These are phyloP conservation scores for Hemibagrus wyckioides DNA, from an alignment of 2,113 vertebrate species.

Conservation along the genomic window DNA sequence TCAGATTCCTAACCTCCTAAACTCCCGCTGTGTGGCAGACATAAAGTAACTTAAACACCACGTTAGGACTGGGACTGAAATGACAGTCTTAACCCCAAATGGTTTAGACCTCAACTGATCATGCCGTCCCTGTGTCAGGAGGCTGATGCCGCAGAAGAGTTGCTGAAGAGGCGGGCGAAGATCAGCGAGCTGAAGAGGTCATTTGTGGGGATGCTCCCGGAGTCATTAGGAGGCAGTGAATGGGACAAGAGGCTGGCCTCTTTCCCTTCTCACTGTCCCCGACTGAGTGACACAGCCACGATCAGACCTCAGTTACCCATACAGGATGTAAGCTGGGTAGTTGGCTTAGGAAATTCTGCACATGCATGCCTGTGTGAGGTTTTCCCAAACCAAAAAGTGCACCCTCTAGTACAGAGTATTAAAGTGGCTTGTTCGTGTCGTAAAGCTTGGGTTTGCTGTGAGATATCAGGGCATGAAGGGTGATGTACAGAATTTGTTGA, in stretches of 20 bases:
- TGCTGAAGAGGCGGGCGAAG: constrained; percentile 90
- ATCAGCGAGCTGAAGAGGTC: constrained; percentile 94
- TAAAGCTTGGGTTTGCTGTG: neutral
- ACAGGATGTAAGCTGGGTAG: constrained; percentile 82
- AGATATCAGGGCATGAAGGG: neutral
- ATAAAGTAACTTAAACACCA: neutral
- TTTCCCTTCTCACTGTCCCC: constrained; percentile 79
- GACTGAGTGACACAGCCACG: constrained; percentile 84
- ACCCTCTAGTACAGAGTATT: neutral
- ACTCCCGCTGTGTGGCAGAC: neutral
- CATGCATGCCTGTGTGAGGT: constrained; percentile 9
- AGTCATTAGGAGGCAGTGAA: constrained; percentile 77
- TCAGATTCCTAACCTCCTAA: neutral
- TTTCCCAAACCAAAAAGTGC: neutral
- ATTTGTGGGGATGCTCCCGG: constrained; percentile 85
- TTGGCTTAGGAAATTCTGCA: constrained; percentile 4
- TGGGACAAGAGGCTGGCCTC: constrained; percentile 93
- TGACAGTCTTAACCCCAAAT: neutral
- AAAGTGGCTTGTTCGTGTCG: neutral
- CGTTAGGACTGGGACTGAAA: neutral
- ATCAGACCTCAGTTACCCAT: constrained; percentile 84
- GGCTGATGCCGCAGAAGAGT: constrained; percentile 78
- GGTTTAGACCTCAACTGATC: neutral
- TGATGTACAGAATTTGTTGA: neutral
- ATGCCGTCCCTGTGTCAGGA: constrained; percentile 65